These are phyloP conservation scores for Spongilla lacustris DNA, from an alignment of 37 sponge, comb jelly and placozoan species.

Conservation along the genomic window DNA sequence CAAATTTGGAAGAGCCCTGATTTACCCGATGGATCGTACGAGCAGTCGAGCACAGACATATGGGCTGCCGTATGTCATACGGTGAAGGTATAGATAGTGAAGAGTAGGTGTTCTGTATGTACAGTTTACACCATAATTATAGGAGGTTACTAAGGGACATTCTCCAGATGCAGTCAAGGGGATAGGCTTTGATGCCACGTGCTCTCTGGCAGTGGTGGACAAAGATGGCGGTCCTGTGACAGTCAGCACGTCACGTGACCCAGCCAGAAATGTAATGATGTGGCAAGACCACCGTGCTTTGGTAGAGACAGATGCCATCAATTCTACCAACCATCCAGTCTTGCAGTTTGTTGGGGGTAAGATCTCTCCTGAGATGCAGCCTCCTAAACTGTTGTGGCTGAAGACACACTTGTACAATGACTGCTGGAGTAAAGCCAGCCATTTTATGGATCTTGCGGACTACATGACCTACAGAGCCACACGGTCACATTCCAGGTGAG, in stretches of 20 bases:
- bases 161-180: conserved; percentile 44
- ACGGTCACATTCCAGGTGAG: conserved; percentile 49
- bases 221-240: conserved; percentile 60
- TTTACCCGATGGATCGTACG: conserved; percentile 44
- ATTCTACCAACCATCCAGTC: conserved; percentile 61
- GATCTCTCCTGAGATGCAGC: conserved; percentile 88
- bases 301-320: conserved; percentile 68
- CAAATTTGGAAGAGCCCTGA: conserved; percentile 37
- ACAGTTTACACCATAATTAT: background rate
- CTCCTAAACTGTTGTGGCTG: conserved; percentile 91
- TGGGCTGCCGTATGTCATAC: conserved; percentile 69
- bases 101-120: background rate
- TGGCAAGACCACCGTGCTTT: conserved; percentile 92
- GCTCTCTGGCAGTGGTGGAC: conserved; percentile 78
- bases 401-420: conserved; percentile 64
- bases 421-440: conserved; percentile 77
- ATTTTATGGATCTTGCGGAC: conserved; percentile 90
- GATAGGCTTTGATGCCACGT: conserved; percentile 87
- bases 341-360: conserved; percentile 76
- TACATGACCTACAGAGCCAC: conserved; percentile 84
- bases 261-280: conserved; percentile 66
- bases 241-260: conserved; percentile 44
- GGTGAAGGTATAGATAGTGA: conserved; percentile 28
- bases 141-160: background rate
- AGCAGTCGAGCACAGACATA: conserved; percentile 85